Evolutionary conservation across 2,888 invertebrate genomes (phyloP).

Genomic region (Xiphydria camelus): DNA sequence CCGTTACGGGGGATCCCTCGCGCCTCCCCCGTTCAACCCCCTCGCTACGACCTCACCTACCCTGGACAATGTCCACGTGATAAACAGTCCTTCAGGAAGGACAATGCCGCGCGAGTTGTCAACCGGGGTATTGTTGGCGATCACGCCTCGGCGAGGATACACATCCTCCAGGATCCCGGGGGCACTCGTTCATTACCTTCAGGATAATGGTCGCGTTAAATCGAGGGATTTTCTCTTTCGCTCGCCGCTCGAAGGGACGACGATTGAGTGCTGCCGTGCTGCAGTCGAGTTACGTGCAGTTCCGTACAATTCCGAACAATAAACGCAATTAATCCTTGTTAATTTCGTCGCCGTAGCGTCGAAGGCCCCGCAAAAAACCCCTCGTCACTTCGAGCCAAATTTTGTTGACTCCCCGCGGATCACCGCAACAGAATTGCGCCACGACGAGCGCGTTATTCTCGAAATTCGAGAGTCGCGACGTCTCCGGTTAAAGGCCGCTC

Average conservation of each 20-base stretch:
- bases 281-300: too few species aligned
- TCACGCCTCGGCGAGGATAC: slow-evolving; percentile 19
- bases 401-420: too few species aligned
- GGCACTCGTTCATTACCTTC: slow-evolving; percentile 2
- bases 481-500: slow-evolving; percentile 14
- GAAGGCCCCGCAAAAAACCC: too few species aligned
- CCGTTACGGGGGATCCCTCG: slow-evolving; percentile 15
- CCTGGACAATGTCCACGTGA: slow-evolving; percentile 39
- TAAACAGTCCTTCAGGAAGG: slow-evolving; percentile 19
- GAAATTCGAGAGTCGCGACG: too few species aligned
- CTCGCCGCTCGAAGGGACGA: neutral
- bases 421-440: too few species aligned
- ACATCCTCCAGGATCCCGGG: slow-evolving; percentile 7
- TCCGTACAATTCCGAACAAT: too few species aligned
- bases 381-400: too few species aligned
- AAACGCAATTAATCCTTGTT: too few species aligned
- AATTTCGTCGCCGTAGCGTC: too few species aligned
- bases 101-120: slow-evolving; percentile 18
- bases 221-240: slow-evolving; percentile 1
- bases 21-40: slow-evolving; percentile 14
- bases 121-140: slow-evolving; percentile 16
- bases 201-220: slow-evolving; percentile 2
- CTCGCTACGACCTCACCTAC: slow-evolving; percentile 34
- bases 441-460: too few species aligned
- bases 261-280: too few species aligned